phyloP scores from a whole-genome alignment of 2,888 invertebrate species.

The Uloborus plumipes region DNA sequence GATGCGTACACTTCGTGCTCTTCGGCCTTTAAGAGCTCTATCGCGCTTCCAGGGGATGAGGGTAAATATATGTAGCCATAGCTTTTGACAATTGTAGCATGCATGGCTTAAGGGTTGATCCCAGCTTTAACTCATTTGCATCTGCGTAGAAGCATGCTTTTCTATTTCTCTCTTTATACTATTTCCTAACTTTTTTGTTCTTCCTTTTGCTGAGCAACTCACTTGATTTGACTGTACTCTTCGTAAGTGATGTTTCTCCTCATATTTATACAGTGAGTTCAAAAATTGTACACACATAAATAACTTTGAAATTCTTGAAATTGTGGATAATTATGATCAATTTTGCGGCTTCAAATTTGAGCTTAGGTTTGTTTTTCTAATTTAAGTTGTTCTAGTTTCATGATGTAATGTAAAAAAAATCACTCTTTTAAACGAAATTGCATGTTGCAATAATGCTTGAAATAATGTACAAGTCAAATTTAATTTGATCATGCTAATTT shows the following conservation, averaged over 20 bases:
- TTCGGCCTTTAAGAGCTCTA: conserved; percentile 82
- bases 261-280: too few relatives aligned
- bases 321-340: too few relatives aligned
- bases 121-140: not conserved
- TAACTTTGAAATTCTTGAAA: too few relatives aligned
- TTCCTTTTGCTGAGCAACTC: conserved; percentile 35
- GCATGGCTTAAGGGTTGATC: conserved; percentile 35
- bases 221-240: conserved; percentile 20
- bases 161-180: not conserved
- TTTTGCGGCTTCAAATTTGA: too few relatives aligned
- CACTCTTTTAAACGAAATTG: too few relatives aligned
- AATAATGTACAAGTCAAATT: too few relatives aligned
- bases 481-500: too few relatives aligned
- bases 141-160: conserved; percentile 4
- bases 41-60: conserved; percentile 97
- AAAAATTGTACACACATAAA: too few relatives aligned
- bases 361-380: too few relatives aligned
- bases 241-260: conserved; percentile 23
- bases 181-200: not conserved
- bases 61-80: conserved; percentile 77
- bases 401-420: too few relatives aligned
- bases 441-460: too few relatives aligned
- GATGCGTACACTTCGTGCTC: conserved; percentile 90
- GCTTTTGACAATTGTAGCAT: conserved; percentile 3
- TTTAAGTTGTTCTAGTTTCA: too few relatives aligned